Evolutionary conservation across 2,113 vertebrate species (phyloP).

Genomic region (Apteryx mantelli): DNA sequence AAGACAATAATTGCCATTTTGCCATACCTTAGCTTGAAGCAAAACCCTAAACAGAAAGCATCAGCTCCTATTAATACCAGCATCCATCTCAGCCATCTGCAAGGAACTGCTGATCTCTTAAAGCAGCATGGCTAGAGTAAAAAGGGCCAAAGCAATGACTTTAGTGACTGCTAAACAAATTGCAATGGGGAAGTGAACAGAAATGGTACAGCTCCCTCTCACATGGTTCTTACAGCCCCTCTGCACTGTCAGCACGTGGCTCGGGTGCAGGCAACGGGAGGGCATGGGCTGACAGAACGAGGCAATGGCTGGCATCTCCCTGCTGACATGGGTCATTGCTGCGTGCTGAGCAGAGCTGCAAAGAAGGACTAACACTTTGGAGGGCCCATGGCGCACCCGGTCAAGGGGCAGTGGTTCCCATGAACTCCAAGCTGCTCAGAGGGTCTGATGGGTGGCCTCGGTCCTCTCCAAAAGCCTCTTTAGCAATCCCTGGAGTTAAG

Average conservation of each 20-base stretch:
- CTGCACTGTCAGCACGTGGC: background rate
- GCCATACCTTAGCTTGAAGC: background rate
- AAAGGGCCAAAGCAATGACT: background rate
- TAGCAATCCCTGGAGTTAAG: background rate
- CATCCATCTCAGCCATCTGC: background rate
- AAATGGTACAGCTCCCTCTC: background rate
- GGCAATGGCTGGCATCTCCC: too few relatives aligned
- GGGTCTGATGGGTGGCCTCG: background rate
- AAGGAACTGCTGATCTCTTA: background rate
- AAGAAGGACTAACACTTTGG: background rate
- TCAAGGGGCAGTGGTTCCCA: background rate
- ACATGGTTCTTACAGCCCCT: background rate
- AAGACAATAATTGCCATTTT: background rate
- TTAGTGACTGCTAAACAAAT: background rate
- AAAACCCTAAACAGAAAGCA: background rate
- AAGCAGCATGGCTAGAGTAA: rapidly evolving
- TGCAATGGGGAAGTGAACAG: background rate
- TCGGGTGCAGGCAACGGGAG: background rate
- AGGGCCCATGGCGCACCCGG: background rate
- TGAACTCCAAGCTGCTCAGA: background rate
- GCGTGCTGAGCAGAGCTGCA: rapidly evolving
- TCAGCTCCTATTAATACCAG: background rate
- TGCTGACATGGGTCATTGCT: rapidly evolving
- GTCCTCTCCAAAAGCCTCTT: background rate
- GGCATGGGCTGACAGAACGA: background rate